phyloP scores from a whole-genome alignment of 1,140 invertebrate genomes.

The Acromyrmex charruanus region DNA sequence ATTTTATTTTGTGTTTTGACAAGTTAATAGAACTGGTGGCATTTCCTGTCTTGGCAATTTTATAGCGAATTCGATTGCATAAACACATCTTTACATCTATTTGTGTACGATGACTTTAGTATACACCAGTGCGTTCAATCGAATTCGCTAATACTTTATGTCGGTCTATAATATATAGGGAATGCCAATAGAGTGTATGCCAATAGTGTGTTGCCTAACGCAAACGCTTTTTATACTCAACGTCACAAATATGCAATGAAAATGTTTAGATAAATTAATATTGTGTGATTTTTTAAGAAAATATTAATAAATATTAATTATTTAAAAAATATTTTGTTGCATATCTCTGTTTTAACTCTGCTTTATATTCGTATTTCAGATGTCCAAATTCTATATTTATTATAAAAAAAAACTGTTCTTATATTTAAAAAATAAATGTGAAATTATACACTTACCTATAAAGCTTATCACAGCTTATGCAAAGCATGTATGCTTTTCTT shows the following conservation, averaged over 20 bases:
- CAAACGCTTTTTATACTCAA: neutral
- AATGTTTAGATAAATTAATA: neutral
- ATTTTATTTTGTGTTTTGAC: slow-evolving; percentile 63
- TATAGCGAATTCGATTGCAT: too few species aligned
- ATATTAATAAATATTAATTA: slow-evolving; percentile 13
- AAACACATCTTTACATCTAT: too few species aligned
- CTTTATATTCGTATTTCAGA: slow-evolving; percentile 18
- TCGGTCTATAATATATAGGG: slow-evolving; percentile 25
- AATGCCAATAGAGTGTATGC: slow-evolving; percentile 13
- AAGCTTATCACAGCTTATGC: slow-evolving; percentile 48
- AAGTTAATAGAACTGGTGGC: slow-evolving; percentile 2
- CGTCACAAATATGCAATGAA: slow-evolving; percentile 10
- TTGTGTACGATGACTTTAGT: neutral
- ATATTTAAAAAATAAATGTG: neutral
- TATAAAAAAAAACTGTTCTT: neutral
- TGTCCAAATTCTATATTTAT: neutral
- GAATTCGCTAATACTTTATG: too few species aligned
- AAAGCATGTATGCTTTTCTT: slow-evolving; percentile 34
- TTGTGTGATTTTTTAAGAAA: neutral
- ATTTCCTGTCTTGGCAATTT: slow-evolving; percentile 53
- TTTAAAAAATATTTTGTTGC: slow-evolving; percentile 31
- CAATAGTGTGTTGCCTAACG: neutral
- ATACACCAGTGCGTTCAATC: neutral
- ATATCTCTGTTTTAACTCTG: slow-evolving; percentile 22
- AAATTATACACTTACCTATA: neutral